Evolutionary conservation across 1,140 invertebrate genomes (phyloP).

Genomic region (Brachionus rotundiformis): DNA sequence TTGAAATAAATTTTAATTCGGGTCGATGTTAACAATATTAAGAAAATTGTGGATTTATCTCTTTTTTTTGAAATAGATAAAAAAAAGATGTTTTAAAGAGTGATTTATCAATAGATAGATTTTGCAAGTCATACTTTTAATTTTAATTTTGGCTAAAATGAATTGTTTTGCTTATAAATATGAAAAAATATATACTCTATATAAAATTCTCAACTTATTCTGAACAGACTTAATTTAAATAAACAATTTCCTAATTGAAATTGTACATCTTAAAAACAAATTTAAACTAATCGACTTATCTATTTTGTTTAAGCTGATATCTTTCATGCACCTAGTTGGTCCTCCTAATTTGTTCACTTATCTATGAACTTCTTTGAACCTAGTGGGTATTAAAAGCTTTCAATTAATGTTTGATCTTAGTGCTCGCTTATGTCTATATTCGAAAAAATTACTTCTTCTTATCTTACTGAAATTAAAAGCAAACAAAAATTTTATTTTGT

Average conservation of each 20-base stretch:
- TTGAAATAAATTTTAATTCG: background rate
- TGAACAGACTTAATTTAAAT: conserved; percentile 18
- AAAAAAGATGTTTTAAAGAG: conserved; percentile 24
- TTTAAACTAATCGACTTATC: conserved; percentile 33
- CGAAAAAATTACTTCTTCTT: conserved; percentile 7
- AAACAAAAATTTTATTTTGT: background rate
- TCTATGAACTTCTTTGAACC: background rate
- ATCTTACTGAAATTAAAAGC: conserved; percentile 1
- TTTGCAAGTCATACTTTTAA: conserved; percentile 8
- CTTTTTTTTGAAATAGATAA: background rate
- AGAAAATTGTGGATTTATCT: background rate
- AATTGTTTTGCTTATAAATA: background rate
- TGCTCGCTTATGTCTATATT: background rate
- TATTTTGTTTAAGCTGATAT: background rate
- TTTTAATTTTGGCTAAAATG: background rate
- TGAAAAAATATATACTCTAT: background rate
- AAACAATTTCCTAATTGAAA: conserved; percentile 18
- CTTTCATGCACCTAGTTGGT: conserved; percentile 40
- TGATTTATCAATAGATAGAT: conserved; percentile 43
- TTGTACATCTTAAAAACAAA: conserved; percentile 50
- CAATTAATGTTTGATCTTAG: conserved; percentile 22
- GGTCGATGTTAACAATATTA: conserved; percentile 31
- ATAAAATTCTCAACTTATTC: background rate
- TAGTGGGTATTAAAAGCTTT: conserved; percentile 46
- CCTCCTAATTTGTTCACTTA: conserved; percentile 34